Evolutionary conservation across 2,888 invertebrate species (phyloP).

Genomic region (Panopea generosa): DNA sequence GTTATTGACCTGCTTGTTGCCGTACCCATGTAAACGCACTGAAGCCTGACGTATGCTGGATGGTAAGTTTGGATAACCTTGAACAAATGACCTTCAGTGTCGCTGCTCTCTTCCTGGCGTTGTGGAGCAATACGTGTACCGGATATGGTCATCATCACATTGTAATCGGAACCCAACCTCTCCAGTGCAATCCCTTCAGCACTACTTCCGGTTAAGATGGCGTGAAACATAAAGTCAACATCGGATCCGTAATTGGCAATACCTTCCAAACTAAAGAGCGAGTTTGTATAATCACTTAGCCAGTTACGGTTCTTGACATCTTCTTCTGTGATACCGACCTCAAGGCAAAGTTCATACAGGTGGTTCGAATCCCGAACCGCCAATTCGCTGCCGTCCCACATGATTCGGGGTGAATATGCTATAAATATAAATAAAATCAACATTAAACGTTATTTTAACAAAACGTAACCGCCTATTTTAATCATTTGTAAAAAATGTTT

Average conservation of each 20-base stretch:
- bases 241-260: constrained; percentile 60
- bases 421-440: too few relatives aligned
- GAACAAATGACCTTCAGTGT: constrained; percentile 50
- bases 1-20: constrained; percentile 48
- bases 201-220: constrained; percentile 48
- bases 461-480: too few relatives aligned
- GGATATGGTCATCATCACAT: constrained; percentile 61
- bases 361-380: constrained; percentile 54
- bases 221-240: constrained; percentile 59
- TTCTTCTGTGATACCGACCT: constrained; percentile 45
- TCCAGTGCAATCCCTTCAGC: constrained; percentile 56
- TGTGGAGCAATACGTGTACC: constrained; percentile 60
- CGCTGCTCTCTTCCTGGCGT: constrained; percentile 32
- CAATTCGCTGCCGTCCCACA: constrained; percentile 49
- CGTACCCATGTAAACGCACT: constrained; percentile 57
- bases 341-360: constrained; percentile 54
- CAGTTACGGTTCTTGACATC: constrained; percentile 46
- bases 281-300: constrained; percentile 55
- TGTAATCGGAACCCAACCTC: constrained; percentile 51
- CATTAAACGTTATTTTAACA: too few relatives aligned
- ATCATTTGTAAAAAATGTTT: too few relatives aligned
- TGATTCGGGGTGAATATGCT: too few relatives aligned
- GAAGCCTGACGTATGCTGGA: constrained; percentile 53
- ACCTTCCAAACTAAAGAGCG: constrained; percentile 58
- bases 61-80: constrained; percentile 60